These are phyloP conservation scores for Sebastes goodei DNA, from an alignment of 2,797 vertebrate species.

Conservation along the genomic window DNA sequence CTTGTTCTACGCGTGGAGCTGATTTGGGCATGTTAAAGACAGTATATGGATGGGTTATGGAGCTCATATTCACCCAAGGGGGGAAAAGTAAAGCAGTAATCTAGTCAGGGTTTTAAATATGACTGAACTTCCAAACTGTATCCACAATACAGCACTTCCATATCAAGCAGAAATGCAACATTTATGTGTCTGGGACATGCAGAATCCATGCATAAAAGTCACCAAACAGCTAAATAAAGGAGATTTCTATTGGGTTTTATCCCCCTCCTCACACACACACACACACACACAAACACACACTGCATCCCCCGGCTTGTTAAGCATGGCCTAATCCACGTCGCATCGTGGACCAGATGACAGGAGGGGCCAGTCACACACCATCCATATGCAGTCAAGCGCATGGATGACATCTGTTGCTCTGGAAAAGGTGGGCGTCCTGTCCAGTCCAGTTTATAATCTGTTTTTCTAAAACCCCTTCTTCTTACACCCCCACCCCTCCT, in stretches of 20 bases:
- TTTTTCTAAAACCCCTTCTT: not conserved
- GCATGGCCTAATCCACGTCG: constrained; percentile 66
- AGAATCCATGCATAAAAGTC: constrained; percentile 22
- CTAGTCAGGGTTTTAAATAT: not conserved
- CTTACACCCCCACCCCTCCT: not conserved
- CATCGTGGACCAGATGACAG: constrained; percentile 66
- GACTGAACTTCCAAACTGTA: not conserved
- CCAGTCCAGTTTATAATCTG: constrained; percentile 26
- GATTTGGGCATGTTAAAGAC: constrained; percentile 10
- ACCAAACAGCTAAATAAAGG: not conserved
- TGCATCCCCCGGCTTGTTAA: constrained; percentile 24
- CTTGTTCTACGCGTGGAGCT: constrained; percentile 17
- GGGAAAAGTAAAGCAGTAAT: not conserved
- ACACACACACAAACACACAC: not conserved
- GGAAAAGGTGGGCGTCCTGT: constrained; percentile 59
- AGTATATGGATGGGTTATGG: not conserved
- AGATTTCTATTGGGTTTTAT: not conserved
- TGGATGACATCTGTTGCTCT: constrained; percentile 82
- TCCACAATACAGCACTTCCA: not conserved
- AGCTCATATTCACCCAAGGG: not conserved
- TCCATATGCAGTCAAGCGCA: constrained; percentile 59
- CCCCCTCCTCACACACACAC: not conserved
- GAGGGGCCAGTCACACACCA: constrained; percentile 34
- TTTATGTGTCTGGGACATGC: not conserved
- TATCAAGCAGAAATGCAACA: not conserved